Evolutionary conservation across 1,140 invertebrate genomes (phyloP), one percentile per base, ranked within the genome.

Genomic region (Cydia fagiglandana): DNA sequence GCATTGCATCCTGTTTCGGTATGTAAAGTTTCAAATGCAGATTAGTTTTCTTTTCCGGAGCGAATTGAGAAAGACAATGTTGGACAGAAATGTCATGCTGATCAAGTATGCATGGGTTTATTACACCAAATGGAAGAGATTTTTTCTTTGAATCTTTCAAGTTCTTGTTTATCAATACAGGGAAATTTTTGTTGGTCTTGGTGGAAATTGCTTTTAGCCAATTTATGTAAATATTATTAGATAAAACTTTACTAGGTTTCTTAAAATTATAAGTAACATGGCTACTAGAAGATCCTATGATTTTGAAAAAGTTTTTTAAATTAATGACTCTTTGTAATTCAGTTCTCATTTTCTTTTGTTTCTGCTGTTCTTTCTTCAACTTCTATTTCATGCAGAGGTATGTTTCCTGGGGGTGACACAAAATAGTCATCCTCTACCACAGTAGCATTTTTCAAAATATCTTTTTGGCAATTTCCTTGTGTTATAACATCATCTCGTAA

Each of bases 371-470:
- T 77, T 75, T 90, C 79, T 83, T 93, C 84, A 84, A 85, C 80
- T 79, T 93, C 83, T 70, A 94, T 87, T 89, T 94, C 89, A 86
- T 95, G 94, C 53, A 96, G 88, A 2, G 96, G 95, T 82, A 96
- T 96, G 90, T 97, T 97, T 84, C 96, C 96, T 20, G 95, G 95
- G 28, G 98, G 98, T 28, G 97, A 96, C 13, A 98, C 95, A 94
- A 97, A 98, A 89, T 97, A 98, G 78, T 97, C 96, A 90, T 98
- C 98, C 84, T 97, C 96, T 24, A 94, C 94, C 73, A 96, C 64
- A 64, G 89, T 80, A 9, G 97, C 96, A 94, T 97, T 97, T 68
- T 88, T 93, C 50, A 98, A 83, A 78, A 98, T 94, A 77, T 96
- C 94, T 12, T 94, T 87, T 73, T 94, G 93, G 83, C 93, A 94